These are phyloP conservation scores for Ambastaia sidthimunki DNA, from an alignment of 2,797 vertebrate species.

Conservation along the genomic window DNA sequence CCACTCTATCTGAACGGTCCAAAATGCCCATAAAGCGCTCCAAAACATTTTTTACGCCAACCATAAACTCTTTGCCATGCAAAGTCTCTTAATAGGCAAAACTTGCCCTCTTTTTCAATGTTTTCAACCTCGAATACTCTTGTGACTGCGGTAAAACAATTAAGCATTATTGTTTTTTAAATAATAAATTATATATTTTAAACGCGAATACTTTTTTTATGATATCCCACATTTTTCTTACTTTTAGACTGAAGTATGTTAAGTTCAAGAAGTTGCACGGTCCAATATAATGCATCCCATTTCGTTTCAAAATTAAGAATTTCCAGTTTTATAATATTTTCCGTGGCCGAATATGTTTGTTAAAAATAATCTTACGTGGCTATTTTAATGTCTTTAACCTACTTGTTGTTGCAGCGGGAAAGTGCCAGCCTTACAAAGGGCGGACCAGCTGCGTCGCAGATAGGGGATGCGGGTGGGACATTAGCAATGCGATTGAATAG, in stretches of 20 bases:
- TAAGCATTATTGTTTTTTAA: no score
- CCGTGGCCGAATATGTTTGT: neutral
- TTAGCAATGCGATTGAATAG: conserved; percentile 88
- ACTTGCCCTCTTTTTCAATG: conserved; percentile 63
- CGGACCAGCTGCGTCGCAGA: conserved; percentile 85
- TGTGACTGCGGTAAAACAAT: neutral
- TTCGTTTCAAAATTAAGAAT: neutral
- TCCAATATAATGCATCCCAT: neutral
- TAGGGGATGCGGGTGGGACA: conserved; percentile 92
- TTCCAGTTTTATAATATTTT: neutral
- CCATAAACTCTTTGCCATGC: conserved; percentile 73
- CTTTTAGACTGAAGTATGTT: neutral
- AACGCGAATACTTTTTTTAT: neutral
- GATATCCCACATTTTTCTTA: neutral
- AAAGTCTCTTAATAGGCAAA: conserved; percentile 68
- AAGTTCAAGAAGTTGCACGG: neutral
- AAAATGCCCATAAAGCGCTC: conserved; percentile 78
- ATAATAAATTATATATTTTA: no score
- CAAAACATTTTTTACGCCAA: conserved; percentile 79
- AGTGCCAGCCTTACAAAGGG: conserved; percentile 63
- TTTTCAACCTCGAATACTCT: conserved; percentile 63
- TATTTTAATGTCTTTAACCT: conserved; percentile 51
- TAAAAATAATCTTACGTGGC: neutral
- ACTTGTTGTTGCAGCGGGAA: conserved; percentile 62
- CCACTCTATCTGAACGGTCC: conserved; percentile 78